A percentile compares a stretch with the other conserved stretches of the same genome.
phyloP scores from a whole-genome alignment of 2,888 invertebrate species.

The Trichogramma evanescens region DNA sequence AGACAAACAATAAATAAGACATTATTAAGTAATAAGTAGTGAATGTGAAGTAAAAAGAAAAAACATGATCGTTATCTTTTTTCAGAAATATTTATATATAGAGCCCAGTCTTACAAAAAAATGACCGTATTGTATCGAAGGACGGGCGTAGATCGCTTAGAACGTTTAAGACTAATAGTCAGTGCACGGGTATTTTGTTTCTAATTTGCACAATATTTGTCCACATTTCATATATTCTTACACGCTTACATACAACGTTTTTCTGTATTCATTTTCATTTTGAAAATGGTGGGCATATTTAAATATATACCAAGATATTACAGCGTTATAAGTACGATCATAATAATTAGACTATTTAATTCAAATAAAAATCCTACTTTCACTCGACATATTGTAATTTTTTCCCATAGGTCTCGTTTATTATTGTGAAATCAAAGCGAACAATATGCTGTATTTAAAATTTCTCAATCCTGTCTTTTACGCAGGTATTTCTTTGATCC shows the following conservation, averaged over 20 bases:
- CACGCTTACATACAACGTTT: slow-evolving; percentile 25
- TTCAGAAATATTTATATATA: slow-evolving; percentile 46
- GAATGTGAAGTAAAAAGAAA: slow-evolving; percentile 36
- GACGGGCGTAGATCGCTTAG: slow-evolving; percentile 45
- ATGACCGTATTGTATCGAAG: slow-evolving; percentile 45
- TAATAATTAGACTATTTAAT: slow-evolving; percentile 45
- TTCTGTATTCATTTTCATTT: slow-evolving; percentile 28
- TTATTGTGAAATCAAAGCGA: slow-evolving; percentile 43
- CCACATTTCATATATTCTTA: slow-evolving; percentile 21
- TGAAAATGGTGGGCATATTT: slow-evolving; percentile 44
- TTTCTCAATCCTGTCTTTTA: slow-evolving; percentile 31
- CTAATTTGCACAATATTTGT: slow-evolving; percentile 22
- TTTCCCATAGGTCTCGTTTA: slow-evolving; percentile 27
- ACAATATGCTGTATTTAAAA: slow-evolving; percentile 36
- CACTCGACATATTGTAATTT: slow-evolving; percentile 38
- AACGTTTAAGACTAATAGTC: slow-evolving; percentile 43
- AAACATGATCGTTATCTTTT: slow-evolving; percentile 41
- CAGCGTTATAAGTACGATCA: slow-evolving; percentile 44
- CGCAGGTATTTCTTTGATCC: slow-evolving; percentile 33
- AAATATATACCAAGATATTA: slow-evolving; percentile 37
- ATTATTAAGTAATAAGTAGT: slow-evolving; percentile 25
- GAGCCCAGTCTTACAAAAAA: slow-evolving; percentile 48
- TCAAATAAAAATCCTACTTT: slow-evolving; percentile 48
- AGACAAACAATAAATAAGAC: slow-evolving; percentile 14
- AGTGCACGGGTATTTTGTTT: slow-evolving; percentile 40